phyloP scores from a whole-genome alignment of 1,140 invertebrate genomes.

The Drosophila biarmipes region DNA sequence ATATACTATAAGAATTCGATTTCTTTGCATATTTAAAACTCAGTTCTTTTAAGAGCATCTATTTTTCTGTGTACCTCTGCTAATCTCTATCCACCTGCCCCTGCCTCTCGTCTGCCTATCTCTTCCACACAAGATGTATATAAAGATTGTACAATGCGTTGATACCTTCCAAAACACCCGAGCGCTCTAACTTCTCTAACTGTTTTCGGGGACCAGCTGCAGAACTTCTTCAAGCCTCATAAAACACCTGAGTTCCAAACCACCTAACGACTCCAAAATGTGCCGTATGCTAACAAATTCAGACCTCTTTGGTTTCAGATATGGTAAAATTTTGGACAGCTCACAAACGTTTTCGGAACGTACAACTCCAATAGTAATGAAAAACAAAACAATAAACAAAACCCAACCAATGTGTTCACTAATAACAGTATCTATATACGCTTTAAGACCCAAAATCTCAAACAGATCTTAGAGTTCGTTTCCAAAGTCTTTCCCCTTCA shows the following conservation, averaged over 20 bases:
- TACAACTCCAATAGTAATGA: constrained; percentile 35
- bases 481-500: constrained; percentile 43
- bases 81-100: constrained; percentile 9
- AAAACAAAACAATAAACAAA: constrained; percentile 19
- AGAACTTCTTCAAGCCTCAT: constrained; percentile 35
- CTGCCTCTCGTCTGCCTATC: constrained; percentile 19
- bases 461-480: constrained; percentile 54
- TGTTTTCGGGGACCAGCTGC: constrained; percentile 23
- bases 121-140: constrained; percentile 35
- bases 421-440: constrained; percentile 36
- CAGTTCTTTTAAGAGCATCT: background rate
- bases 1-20: no score
- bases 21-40: background rate
- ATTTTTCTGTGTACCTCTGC: constrained; percentile 15
- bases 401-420: constrained; percentile 37
- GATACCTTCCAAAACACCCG: constrained; percentile 26
- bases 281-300: constrained; percentile 78
- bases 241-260: constrained; percentile 56
- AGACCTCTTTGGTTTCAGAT: constrained; percentile 82
- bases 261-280: constrained; percentile 46
- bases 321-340: constrained; percentile 77
- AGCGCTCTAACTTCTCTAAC: constrained; percentile 34
- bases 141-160: constrained; percentile 48
- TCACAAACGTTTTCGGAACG: constrained; percentile 50
- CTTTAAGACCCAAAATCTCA: constrained; percentile 42